phyloP scores from a whole-genome alignment of 2,888 invertebrate genomes.

The Gymnosoma rotundatum region DNA sequence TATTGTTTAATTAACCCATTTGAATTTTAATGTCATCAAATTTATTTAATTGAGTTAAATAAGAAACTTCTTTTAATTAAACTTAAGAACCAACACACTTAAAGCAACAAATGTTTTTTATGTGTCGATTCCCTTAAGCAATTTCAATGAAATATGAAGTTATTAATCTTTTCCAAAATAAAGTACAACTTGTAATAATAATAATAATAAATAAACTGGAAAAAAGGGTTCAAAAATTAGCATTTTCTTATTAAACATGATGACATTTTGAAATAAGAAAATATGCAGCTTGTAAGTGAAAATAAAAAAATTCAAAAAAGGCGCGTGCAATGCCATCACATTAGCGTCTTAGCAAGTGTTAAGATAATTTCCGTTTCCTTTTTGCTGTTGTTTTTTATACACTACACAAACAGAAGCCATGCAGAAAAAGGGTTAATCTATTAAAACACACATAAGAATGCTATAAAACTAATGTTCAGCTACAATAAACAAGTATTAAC shows the following conservation, averaged over 20 bases:
- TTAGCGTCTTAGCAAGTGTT: constrained; percentile 70
- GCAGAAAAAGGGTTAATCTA: constrained; percentile 64
- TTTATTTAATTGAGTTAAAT: constrained; percentile 56
- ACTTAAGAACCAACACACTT: neutral
- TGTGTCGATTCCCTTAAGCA: constrained; percentile 57
- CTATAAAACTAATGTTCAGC: constrained; percentile 58
- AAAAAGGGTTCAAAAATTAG: constrained; percentile 66
- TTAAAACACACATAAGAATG: constrained; percentile 46
- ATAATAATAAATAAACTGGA: neutral
- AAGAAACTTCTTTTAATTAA: constrained; percentile 61
- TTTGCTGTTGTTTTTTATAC: constrained; percentile 2
- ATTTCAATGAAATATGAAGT: constrained; percentile 54
- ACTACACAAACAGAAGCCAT: neutral
- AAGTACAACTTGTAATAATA: neutral
- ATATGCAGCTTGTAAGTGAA: constrained; percentile 9
- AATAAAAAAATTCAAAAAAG: constrained; percentile 24
- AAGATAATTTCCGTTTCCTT: constrained; percentile 70
- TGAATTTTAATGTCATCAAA: constrained; percentile 52
- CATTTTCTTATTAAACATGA: constrained; percentile 64
- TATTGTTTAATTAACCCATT: constrained; percentile 42
- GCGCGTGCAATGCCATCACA: constrained; percentile 61
- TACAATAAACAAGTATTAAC: constrained; percentile 59
- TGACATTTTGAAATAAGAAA: constrained; percentile 53
- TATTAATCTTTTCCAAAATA: constrained; percentile 57
- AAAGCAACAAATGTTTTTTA: neutral